Evolutionary conservation across 2,888 invertebrate species (phyloP).

Genomic region (Brachylomia viminalis): DNA sequence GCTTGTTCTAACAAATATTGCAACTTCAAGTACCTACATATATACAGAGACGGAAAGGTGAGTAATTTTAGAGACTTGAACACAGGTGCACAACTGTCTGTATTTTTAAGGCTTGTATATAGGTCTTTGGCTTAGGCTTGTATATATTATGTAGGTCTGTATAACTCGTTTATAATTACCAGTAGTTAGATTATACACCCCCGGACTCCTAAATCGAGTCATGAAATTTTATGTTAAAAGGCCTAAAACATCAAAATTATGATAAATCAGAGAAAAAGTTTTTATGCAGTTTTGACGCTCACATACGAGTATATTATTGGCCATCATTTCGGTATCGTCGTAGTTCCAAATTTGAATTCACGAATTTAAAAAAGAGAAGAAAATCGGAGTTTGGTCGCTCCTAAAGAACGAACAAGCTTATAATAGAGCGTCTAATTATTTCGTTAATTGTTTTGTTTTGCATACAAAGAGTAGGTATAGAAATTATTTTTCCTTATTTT

Average conservation of each 20-base stretch:
- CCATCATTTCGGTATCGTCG: neutral
- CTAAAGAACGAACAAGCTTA: neutral
- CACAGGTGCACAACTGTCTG: too few species aligned
- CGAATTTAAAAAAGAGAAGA: neutral
- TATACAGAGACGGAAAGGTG: too few species aligned
- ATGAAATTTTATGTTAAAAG: neutral
- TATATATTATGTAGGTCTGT: too few species aligned
- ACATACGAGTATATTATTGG: too few species aligned
- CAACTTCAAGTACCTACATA: too few species aligned
- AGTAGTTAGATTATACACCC: neutral
- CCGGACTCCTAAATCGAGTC: neutral
- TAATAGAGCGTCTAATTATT: neutral
- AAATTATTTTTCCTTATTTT: neutral
- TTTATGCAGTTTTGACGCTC: neutral
- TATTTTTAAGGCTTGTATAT: too few species aligned
- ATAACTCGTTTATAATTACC: slow-evolving; percentile 4
- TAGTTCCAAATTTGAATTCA: neutral
- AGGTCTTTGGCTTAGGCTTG: too few species aligned
- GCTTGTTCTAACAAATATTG: too few species aligned
- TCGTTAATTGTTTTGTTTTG: neutral
- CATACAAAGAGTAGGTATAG: neutral
- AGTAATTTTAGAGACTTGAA: too few species aligned
- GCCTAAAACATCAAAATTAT: neutral
- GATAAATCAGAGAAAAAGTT: neutral
- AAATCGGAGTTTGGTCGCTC: neutral